Evolutionary conservation across 2,113 vertebrate species (phyloP).

Genomic region (Acrocephalus arundinaceus): DNA sequence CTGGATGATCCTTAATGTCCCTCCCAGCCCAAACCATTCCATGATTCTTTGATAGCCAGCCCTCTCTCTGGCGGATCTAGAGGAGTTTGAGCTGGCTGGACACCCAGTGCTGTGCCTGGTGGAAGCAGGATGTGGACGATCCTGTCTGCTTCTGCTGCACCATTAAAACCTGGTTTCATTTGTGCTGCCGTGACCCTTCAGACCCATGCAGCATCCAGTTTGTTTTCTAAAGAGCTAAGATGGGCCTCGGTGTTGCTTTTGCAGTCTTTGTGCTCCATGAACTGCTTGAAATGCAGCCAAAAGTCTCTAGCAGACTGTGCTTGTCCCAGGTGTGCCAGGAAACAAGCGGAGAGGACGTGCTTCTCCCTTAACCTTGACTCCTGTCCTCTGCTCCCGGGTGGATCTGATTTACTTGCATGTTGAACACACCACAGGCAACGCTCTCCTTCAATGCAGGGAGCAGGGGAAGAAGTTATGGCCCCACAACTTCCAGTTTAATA

Average conservation of each 20-base stretch:
- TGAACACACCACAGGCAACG: neutral
- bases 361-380: neutral
- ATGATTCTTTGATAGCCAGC: neutral
- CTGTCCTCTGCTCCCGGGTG: neutral
- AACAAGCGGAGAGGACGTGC: neutral
- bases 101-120: neutral
- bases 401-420: neutral
- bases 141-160: neutral
- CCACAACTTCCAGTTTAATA: neutral
- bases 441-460: neutral
- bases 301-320: neutral
- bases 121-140: neutral
- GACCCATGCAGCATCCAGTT: rapidly evolving
- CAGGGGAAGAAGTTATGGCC: neutral
- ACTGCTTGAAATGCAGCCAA: neutral
- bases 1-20: neutral
- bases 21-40: neutral
- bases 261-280: neutral
- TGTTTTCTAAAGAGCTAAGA: neutral
- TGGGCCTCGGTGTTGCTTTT: neutral
- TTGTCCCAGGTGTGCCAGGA: neutral
- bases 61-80: neutral
- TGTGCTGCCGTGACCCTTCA: neutral
- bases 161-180: neutral
- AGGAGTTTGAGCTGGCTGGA: neutral